A percentile compares a stretch with the other conserved stretches of the same genome.
Evolutionary conservation across 2,888 invertebrate species (phyloP).

Genomic region (Sthenelais limicola): DNA sequence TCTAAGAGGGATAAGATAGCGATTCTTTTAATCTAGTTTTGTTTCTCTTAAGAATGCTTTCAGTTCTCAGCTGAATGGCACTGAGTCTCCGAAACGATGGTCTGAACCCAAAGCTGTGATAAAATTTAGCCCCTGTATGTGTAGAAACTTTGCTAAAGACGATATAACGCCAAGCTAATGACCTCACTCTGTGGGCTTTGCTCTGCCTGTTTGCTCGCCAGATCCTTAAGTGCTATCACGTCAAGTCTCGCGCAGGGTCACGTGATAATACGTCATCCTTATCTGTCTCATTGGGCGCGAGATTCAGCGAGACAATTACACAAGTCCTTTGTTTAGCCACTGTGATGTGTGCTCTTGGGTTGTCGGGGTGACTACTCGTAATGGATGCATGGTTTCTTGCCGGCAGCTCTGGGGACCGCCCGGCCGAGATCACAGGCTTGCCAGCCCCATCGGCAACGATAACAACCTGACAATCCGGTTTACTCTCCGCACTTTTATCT

Average conservation of each 20-base stretch:
- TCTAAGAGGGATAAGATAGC: no score
- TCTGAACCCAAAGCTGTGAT: no score
- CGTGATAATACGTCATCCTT: slow-evolving; percentile 38
- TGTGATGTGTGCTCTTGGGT: slow-evolving; percentile 4
- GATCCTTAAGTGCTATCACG: no score
- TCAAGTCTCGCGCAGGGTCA: slow-evolving; percentile 32
- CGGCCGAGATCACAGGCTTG: neutral
- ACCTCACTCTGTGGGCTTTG: no score
- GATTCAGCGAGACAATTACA: slow-evolving; percentile 23
- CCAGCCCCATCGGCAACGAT: slow-evolving; percentile 21
- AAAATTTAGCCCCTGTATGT: no score
- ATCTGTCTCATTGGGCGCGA: slow-evolving; percentile 19
- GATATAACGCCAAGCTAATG: no score
- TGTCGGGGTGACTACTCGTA: neutral
- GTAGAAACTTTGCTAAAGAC: no score
- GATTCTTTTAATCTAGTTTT: no score
- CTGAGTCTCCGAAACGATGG: no score
- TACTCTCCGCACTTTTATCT: slow-evolving; percentile 36
- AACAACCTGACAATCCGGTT: slow-evolving; percentile 34
- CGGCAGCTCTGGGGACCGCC: neutral
- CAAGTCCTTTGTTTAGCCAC: slow-evolving; percentile 27
- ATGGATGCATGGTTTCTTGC: neutral
- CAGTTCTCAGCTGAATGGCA: no score
- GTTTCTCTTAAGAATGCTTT: no score
- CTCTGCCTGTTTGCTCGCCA: no score